These are phyloP conservation scores for Diacarnus erythraeanus DNA, from an alignment of 37 sponge, comb jelly and placozoan genomes.

Conservation along the genomic window DNA sequence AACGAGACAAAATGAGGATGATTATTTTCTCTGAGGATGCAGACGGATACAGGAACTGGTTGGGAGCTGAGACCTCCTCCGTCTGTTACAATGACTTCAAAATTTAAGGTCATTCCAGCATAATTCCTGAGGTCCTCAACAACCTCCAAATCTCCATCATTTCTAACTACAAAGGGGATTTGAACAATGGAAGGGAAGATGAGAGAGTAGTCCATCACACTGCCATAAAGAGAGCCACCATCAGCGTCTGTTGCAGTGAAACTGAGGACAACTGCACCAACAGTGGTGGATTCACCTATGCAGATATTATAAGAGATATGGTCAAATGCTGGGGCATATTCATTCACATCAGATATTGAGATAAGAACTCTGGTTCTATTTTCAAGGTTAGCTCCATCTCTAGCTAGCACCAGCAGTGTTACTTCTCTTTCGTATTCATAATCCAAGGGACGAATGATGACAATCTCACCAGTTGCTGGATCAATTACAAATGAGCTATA, in stretches of 20 bases:
- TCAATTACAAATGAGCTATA: conserved; percentile 17
- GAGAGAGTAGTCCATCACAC: neutral
- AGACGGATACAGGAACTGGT: conserved; percentile 41
- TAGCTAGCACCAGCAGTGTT: conserved; percentile 2
- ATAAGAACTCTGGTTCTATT: neutral
- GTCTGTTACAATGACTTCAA: conserved; percentile 51
- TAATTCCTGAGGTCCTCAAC: neutral
- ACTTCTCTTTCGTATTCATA: conserved; percentile 27
- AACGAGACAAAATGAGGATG: conserved; percentile 13
- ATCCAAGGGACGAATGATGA: conserved; percentile 24
- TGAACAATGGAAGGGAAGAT: neutral
- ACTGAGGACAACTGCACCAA: conserved; percentile 19
- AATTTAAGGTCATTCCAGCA: neutral
- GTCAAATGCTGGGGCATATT: conserved; percentile 44
- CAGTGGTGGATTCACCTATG: conserved; percentile 21
- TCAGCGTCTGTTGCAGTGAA: conserved; percentile 42
- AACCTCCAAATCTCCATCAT: conserved; percentile 20
- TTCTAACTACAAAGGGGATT: conserved; percentile 19
- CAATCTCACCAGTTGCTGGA: conserved; percentile 36
- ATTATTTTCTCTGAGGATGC: conserved; percentile 3
- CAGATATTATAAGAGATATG: conserved; percentile 20
- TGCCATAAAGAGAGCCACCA: conserved; percentile 34
- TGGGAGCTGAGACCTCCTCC: conserved; percentile 45
- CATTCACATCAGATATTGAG: conserved; percentile 40
- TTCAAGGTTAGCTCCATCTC: conserved; percentile 41